A percentile compares a stretch with the other conserved stretches of the same genome.
Conservation (phyloP, 2,888 invertebrate species). For the Zhuqinia jingwanae region DNA sequence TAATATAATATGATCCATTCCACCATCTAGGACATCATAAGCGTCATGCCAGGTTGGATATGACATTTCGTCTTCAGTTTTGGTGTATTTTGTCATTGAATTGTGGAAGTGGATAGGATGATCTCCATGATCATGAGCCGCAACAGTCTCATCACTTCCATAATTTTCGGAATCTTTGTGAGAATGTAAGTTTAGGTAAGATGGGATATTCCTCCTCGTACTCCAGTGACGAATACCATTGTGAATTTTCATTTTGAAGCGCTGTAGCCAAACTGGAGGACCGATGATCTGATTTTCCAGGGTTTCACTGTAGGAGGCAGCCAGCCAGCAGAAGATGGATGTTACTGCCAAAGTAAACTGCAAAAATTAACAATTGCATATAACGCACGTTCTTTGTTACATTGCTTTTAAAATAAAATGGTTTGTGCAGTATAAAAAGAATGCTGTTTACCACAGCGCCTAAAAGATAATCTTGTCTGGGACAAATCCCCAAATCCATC, state of each 20-base stretch:
- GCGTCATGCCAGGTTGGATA: conserved; percentile 22
- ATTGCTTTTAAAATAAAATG: neutral
- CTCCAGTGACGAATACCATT: conserved; percentile 42
- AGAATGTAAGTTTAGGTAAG: neutral
- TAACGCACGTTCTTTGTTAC: too few species aligned
- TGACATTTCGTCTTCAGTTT: too few species aligned
- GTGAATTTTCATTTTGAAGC: conserved; percentile 35
- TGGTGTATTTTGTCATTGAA: too few species aligned
- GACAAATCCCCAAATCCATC: conserved; percentile 49
- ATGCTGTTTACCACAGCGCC: conserved; percentile 30
- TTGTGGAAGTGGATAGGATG: neutral
- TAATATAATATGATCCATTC: conserved; percentile 11
- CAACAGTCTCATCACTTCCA: neutral
- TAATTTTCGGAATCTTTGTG: neutral
- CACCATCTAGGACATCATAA: conserved; percentile 47
- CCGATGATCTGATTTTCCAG: conserved; percentile 40
- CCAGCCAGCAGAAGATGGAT: conserved; percentile 17
- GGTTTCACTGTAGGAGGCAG: conserved; percentile 33
- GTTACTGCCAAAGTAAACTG: conserved; percentile 27
- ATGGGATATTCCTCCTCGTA: neutral
- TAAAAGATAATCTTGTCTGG: conserved; percentile 34
- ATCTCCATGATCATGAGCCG: neutral
- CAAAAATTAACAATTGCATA: neutral
- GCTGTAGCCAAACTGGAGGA: conserved; percentile 45
- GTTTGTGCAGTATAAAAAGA: neutral